These are phyloP conservation scores for Saxidomus purpurata DNA, from an alignment of 1,140 invertebrate genomes.

Conservation along the genomic window DNA sequence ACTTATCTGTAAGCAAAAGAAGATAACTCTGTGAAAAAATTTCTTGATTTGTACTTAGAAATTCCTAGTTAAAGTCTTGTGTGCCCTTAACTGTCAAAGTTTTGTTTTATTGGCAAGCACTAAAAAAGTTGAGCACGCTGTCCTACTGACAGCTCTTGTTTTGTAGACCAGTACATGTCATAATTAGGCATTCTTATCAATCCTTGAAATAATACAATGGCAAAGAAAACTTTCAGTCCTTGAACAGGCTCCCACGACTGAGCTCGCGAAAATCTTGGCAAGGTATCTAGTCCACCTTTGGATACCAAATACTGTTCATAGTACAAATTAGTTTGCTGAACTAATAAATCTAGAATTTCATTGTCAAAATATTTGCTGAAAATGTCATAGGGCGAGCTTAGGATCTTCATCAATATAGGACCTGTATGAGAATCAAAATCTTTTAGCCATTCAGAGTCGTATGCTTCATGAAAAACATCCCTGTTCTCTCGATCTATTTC, in stretches of 20 bases:
- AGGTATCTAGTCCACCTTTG: not conserved
- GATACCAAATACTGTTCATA: not conserved
- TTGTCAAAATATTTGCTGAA: not conserved
- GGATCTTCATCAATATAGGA: not conserved
- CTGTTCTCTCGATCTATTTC: not conserved
- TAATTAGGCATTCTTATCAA: not conserved
- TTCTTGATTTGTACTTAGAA: too few species aligned
- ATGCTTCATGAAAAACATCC: not conserved
- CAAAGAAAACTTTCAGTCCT: not conserved
- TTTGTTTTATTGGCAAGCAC: too few species aligned
- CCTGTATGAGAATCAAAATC: not conserved
- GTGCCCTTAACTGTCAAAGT: too few species aligned
- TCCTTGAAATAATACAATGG: not conserved
- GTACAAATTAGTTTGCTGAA: not conserved
- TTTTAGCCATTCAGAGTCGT: not conserved
- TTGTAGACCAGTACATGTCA: not conserved
- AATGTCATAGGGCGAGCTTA: not conserved
- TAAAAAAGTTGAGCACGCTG: too few species aligned
- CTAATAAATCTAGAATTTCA: not conserved
- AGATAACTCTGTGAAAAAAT: too few species aligned
- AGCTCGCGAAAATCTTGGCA: not conserved
- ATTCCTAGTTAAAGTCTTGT: too few species aligned
- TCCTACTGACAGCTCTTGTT: too few species aligned
- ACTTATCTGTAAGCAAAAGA: too few species aligned
- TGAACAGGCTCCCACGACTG: not conserved